A percentile compares a stretch with the other conserved stretches of the same genome.
Evolutionary conservation across 2,113 vertebrate genomes (phyloP).

Genomic region (Phalacrocorax carbo): DNA sequence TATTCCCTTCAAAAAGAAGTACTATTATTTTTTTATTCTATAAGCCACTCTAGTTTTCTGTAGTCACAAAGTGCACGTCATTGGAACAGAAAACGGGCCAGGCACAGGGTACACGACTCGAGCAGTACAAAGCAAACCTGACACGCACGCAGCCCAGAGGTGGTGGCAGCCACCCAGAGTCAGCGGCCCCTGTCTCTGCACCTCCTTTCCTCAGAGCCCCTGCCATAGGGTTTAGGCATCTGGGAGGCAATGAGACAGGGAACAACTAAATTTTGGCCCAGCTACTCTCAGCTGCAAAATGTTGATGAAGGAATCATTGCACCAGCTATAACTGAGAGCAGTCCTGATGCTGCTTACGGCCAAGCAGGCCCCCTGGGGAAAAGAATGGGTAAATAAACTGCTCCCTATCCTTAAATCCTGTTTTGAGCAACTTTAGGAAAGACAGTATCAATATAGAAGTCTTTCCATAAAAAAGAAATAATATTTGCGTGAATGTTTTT

Average conservation of each 20-base stretch:
- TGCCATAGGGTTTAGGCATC: background rate
- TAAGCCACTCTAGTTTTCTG: background rate
- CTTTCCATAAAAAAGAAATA: background rate
- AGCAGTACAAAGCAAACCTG: background rate
- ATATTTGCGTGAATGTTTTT: background rate
- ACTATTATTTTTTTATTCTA: background rate
- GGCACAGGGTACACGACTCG: rapidly evolving
- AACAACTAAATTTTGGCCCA: background rate
- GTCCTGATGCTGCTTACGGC: background rate
- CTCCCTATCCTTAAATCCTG: background rate
- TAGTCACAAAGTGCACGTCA: background rate
- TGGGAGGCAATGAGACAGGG: background rate
- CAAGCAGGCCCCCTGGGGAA: background rate
- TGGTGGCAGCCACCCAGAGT: rapidly evolving
- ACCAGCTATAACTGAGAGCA: background rate
- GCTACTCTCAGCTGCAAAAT: background rate
- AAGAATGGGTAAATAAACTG: background rate
- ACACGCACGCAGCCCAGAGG: background rate
- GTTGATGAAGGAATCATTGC: background rate
- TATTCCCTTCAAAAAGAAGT: background rate
- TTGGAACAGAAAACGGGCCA: background rate
- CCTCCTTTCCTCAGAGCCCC: background rate
- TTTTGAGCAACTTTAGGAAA: background rate
- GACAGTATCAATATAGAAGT: background rate
- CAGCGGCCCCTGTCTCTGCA: background rate